Percentiles rank a stretch among this genome's conserved stretches.
These are phyloP conservation scores for Channa maculata DNA, from an alignment of 2,113 vertebrate genomes.

Conservation along the genomic window DNA sequence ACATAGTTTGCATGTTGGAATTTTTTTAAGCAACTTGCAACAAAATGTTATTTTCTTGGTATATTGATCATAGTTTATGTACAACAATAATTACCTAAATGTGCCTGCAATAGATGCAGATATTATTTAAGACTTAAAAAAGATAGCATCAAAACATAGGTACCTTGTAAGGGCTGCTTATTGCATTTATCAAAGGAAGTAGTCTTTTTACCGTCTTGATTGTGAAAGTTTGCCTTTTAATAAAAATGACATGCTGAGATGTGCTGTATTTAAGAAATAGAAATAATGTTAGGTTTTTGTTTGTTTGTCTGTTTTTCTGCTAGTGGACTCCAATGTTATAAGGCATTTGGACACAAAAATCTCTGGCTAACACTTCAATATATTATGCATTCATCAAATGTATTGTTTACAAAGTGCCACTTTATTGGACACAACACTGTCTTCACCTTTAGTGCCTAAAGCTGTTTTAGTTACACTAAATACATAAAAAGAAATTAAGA, in stretches of 20 bases:
- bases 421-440: background rate
- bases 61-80: background rate
- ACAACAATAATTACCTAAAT: background rate
- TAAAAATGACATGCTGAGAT: background rate
- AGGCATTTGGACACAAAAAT: background rate
- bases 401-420: background rate
- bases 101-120: too few species aligned
- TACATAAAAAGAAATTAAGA: background rate
- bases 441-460: too few species aligned
- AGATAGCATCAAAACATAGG: too few species aligned
- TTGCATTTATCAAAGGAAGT: too few species aligned
- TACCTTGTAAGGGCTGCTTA: too few species aligned
- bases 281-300: background rate
- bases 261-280: background rate
- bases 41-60: background rate
- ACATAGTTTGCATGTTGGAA: background rate
- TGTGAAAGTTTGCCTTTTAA: background rate
- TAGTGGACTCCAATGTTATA: background rate
- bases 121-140: too few species aligned
- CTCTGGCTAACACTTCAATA: background rate
- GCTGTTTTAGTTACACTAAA: background rate
- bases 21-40: background rate
- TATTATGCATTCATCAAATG: background rate
- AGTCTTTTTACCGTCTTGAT: too few species aligned
- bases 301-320: background rate